phyloP scores from a whole-genome alignment of 2,888 invertebrate genomes.

The Baronia brevicornis region DNA sequence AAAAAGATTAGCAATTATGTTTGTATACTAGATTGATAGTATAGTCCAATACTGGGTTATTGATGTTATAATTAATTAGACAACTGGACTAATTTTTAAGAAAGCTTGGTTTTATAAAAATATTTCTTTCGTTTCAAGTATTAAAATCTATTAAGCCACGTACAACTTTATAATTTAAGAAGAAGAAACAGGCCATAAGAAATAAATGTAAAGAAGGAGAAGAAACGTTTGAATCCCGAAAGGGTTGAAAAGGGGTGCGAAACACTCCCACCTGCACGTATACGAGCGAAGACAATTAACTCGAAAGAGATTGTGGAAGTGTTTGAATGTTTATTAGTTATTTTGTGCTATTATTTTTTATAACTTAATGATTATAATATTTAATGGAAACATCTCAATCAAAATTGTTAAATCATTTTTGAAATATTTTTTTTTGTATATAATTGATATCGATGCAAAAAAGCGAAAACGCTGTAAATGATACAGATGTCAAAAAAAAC shows the following conservation, averaged over 20 bases:
- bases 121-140: conserved; percentile 33
- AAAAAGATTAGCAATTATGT: too few relatives aligned
- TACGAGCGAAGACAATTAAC: conserved; percentile 30
- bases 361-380: background rate
- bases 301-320: conserved; percentile 25
- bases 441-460: too few relatives aligned
- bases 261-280: conserved; percentile 60
- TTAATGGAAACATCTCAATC: too few relatives aligned
- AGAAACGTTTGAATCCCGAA: conserved; percentile 71
- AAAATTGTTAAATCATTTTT: too few relatives aligned
- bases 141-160: conserved; percentile 39
- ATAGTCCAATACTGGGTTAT: too few relatives aligned
- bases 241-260: conserved; percentile 70
- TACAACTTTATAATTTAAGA: conserved; percentile 72
- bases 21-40: too few relatives aligned
- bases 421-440: too few relatives aligned
- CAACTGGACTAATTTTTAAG: too few relatives aligned
- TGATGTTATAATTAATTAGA: too few relatives aligned
- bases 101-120: too few relatives aligned
- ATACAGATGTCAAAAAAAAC: too few relatives aligned
- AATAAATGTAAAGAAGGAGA: conserved; percentile 76
- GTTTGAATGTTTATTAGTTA: conserved; percentile 33
- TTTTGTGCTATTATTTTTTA: conserved; percentile 9
- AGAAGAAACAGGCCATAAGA: conserved; percentile 77
- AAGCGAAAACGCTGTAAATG: too few relatives aligned